Evolutionary conservation across 1,140 invertebrate species (phyloP).

Genomic region (Bombus sibiricus): DNA sequence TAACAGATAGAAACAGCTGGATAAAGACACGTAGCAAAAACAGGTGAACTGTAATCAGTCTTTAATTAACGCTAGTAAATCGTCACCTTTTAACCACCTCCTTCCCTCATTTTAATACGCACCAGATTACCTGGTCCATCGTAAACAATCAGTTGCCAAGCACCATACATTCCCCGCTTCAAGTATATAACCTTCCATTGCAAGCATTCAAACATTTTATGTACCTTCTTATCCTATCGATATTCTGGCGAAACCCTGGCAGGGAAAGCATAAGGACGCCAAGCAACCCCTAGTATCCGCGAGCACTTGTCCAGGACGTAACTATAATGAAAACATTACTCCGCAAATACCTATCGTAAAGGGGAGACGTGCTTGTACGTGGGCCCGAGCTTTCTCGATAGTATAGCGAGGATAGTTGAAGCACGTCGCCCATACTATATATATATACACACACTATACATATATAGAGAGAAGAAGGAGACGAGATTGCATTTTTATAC

Average conservation of each 20-base stretch:
- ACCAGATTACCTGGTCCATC: too few relatives aligned
- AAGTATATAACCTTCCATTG: too few relatives aligned
- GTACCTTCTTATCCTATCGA: background rate
- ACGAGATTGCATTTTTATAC: slow-evolving; percentile 37
- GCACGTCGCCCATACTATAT: background rate
- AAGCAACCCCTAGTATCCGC: background rate
- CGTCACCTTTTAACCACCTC: too few relatives aligned
- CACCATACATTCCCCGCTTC: too few relatives aligned
- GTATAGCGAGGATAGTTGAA: background rate
- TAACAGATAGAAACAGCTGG: too few relatives aligned
- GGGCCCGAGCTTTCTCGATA: background rate
- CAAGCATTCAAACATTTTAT: background rate
- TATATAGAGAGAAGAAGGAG: background rate
- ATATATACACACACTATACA: too few relatives aligned
- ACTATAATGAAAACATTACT: slow-evolving; percentile 21
- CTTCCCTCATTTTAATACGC: too few relatives aligned
- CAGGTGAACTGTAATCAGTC: too few relatives aligned
- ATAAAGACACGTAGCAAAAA: too few relatives aligned
- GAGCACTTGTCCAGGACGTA: background rate
- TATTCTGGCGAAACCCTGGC: background rate
- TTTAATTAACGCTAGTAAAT: too few relatives aligned
- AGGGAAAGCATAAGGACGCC: background rate
- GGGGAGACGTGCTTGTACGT: background rate
- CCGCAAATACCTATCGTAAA: background rate
- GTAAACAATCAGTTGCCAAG: too few relatives aligned